phyloP scores from a whole-genome alignment of 2,888 invertebrate species.

The Agrochola litura region DNA sequence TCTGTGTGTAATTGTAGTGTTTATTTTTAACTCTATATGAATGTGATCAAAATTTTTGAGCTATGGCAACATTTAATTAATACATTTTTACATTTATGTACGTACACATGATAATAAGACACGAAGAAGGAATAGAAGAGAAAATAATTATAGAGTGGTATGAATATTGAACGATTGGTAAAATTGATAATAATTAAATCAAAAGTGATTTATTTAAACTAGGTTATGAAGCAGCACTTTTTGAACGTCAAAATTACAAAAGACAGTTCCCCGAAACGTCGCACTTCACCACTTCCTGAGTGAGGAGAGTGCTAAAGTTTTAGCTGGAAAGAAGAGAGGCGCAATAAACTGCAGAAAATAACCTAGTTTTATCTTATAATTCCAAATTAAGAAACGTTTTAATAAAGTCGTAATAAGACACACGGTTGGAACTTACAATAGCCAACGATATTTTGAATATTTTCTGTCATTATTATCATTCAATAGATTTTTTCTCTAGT shows the following conservation, averaged over 20 bases:
- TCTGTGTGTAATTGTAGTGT: background rate
- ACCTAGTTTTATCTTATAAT: background rate
- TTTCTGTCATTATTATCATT: background rate
- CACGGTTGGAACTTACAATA: background rate
- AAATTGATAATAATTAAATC: background rate
- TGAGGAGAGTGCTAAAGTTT: too few species aligned
- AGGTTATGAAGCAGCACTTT: background rate
- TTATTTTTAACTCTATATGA: background rate
- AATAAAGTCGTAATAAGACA: too few species aligned
- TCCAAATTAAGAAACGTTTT: background rate
- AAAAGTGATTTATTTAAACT: background rate
- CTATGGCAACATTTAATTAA: background rate
- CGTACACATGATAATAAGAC: background rate
- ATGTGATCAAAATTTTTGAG: background rate
- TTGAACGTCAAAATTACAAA: too few species aligned
- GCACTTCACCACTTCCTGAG: background rate
- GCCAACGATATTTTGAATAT: background rate
- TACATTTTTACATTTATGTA: background rate
- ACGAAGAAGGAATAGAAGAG: background rate
- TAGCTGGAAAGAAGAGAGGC: too few species aligned
- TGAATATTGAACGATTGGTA: background rate
- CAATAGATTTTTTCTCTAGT: background rate
- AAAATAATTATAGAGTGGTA: background rate
- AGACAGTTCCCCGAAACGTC: background rate
- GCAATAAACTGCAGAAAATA: background rate